Evolutionary conservation across 2,113 vertebrate genomes (phyloP).

Genomic region (Orthonyx spaldingii): DNA sequence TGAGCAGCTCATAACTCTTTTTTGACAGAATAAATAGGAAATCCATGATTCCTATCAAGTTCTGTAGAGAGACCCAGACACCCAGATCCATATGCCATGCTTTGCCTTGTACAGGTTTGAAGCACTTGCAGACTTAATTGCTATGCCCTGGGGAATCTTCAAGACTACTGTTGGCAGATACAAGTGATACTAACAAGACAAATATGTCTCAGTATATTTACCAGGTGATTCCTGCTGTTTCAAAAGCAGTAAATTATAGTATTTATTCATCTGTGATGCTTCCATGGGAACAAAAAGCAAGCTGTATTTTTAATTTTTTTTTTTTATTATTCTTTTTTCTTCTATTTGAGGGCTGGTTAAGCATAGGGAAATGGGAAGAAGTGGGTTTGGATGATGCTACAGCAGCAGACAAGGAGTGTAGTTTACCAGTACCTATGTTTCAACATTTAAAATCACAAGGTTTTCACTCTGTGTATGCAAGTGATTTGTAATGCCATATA

Average conservation of each 20-base stretch:
- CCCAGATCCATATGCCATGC: neutral
- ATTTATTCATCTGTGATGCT: constrained; percentile 8
- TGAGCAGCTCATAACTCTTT: constrained; percentile 50
- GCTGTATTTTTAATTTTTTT: neutral
- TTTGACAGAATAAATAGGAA: constrained; percentile 61
- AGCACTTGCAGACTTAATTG: constrained; percentile 3
- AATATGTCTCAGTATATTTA: constrained; percentile 37
- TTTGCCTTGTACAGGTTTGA: neutral
- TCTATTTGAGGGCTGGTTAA: neutral
- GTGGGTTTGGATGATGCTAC: neutral
- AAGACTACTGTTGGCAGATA: constrained; percentile 26
- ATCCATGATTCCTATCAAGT: constrained; percentile 43
- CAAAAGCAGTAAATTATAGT: constrained; percentile 33
- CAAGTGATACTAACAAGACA: constrained; percentile 53
- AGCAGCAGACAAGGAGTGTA: neutral
- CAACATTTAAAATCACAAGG: constrained; percentile 19
- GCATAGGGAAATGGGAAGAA: neutral
- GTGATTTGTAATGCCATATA: constrained; percentile 3
- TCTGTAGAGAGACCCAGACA: constrained; percentile 10
- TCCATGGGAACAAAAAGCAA: constrained; percentile 14
- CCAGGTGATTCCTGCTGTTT: constrained; percentile 46
- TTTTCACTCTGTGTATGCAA: neutral
- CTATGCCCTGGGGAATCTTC: constrained; percentile 24
- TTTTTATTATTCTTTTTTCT: too few species aligned
- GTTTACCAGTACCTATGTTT: constrained; percentile 4